phyloP scores from a whole-genome alignment of 2,113 vertebrate genomes.

The Anguilla rostrata region DNA sequence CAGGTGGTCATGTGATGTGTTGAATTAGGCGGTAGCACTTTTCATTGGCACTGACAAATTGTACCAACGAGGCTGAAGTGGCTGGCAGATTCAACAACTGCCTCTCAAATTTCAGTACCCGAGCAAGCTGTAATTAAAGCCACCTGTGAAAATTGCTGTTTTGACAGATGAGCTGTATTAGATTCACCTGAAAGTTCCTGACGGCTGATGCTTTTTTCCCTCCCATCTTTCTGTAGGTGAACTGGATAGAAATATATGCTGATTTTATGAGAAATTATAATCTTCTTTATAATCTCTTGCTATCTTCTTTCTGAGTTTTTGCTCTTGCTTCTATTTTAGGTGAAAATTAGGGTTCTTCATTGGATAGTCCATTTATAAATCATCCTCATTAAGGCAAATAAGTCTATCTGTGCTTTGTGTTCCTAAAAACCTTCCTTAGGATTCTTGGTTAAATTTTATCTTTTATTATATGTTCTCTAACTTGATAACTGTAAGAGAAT shows the following conservation, averaged over 20 bases:
- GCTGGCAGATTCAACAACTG: slow-evolving; percentile 51
- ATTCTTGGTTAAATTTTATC: no score
- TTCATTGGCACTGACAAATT: slow-evolving; percentile 38
- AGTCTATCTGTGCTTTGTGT: no score
- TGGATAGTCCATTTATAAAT: no score
- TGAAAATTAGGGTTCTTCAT: no score
- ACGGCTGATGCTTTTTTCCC: not conserved
- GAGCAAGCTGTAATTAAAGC: slow-evolving; percentile 38
- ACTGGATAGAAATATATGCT: not conserved
- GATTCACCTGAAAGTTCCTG: slow-evolving; percentile 33
- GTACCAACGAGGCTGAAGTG: slow-evolving; percentile 45
- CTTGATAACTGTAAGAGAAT: no score
- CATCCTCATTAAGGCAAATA: no score
- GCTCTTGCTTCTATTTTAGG: not conserved
- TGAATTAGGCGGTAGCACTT: slow-evolving; percentile 38
- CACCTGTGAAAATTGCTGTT: slow-evolving; percentile 46
- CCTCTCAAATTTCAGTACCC: slow-evolving; percentile 38
- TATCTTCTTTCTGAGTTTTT: not conserved
- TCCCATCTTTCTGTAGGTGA: not conserved
- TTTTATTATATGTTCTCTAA: no score
- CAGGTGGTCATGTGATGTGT: slow-evolving; percentile 22
- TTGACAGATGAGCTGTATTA: slow-evolving; percentile 40
- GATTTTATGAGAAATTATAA: not conserved
- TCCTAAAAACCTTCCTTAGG: no score
- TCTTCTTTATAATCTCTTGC: not conserved